A percentile compares a stretch with the other conserved stretches of the same genome.
Conservation (phyloP, 2,888 invertebrate genomes). For the Listrodromus nycthemerus region DNA sequence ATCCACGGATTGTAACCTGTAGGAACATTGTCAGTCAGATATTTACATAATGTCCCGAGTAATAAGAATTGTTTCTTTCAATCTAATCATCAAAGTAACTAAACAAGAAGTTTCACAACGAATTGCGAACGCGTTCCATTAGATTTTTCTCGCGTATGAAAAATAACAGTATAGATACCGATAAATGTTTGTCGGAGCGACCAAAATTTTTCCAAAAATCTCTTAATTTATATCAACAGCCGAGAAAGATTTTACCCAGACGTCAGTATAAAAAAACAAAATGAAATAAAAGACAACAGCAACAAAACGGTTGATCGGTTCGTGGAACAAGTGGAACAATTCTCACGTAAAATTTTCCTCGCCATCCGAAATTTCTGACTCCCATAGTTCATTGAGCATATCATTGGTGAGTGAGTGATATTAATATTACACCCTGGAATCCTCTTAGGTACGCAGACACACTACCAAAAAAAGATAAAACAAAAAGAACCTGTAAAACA, state of each 20-base stretch:
- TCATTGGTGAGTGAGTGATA: slow-evolving; percentile 79
- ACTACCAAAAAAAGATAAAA: slow-evolving; percentile 44
- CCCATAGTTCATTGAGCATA: slow-evolving; percentile 77
- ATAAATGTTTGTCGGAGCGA: slow-evolving; percentile 21
- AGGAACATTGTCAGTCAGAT: slow-evolving; percentile 56
- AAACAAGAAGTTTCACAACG: slow-evolving; percentile 55
- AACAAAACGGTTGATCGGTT: slow-evolving; percentile 59
- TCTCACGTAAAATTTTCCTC: slow-evolving; percentile 38
- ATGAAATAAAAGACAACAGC: slow-evolving; percentile 34
- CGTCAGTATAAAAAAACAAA: slow-evolving; percentile 47
- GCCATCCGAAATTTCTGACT: slow-evolving; percentile 58
- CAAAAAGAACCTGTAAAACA: slow-evolving; percentile 30
- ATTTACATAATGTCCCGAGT: slow-evolving; percentile 28
- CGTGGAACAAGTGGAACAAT: slow-evolving; percentile 52
- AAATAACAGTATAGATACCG: background rate
- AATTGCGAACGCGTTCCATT: slow-evolving; percentile 26
- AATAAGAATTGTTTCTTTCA: slow-evolving; percentile 8
- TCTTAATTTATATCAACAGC: slow-evolving; percentile 15
- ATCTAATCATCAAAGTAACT: slow-evolving; percentile 20
- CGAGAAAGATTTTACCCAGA: slow-evolving; percentile 9
- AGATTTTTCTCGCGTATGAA: slow-evolving; percentile 31
- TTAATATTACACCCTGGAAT: slow-evolving; percentile 72
- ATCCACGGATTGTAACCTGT: slow-evolving; percentile 60
- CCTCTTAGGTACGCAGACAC: slow-evolving; percentile 63
- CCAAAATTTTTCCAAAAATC: slow-evolving; percentile 34